Evolutionary conservation across 2,113 vertebrate species (phyloP).

Genomic region (Taxidea taxus): DNA sequence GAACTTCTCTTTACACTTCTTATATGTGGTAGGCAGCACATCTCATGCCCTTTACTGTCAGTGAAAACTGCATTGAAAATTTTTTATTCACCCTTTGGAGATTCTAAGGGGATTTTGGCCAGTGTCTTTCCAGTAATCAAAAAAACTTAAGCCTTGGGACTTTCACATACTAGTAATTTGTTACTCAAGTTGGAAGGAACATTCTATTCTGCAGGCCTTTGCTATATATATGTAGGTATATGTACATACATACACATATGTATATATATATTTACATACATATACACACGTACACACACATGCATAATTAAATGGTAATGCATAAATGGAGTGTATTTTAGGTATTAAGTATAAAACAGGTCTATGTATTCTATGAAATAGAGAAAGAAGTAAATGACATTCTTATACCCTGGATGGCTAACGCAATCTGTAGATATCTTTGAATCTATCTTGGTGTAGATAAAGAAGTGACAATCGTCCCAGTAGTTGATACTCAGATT

Average conservation of each 20-base stretch:
- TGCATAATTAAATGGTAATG: neutral
- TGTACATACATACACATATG: too few species aligned
- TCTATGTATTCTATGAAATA: neutral
- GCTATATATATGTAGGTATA: neutral
- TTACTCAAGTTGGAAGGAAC: neutral
- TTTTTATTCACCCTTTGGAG: neutral
- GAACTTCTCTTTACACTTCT: neutral
- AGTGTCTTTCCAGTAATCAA: neutral
- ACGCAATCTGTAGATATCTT: neutral
- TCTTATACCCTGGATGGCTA: neutral
- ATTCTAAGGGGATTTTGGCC: neutral
- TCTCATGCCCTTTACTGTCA: neutral
- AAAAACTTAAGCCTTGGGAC: neutral
- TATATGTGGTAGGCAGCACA: too few species aligned
- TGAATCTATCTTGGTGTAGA: neutral
- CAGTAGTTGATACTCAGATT: neutral
- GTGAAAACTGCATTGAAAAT: neutral
- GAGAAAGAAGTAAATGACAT: neutral
- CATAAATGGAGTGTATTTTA: neutral
- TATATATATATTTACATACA: too few species aligned
- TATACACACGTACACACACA: too few species aligned
- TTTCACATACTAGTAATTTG: neutral
- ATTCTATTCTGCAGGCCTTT: neutral
- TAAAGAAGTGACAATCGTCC: neutral
- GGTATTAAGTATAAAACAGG: neutral